Conservation (phyloP, 2,888 invertebrate species). For the Parnassius orleans region DNA sequence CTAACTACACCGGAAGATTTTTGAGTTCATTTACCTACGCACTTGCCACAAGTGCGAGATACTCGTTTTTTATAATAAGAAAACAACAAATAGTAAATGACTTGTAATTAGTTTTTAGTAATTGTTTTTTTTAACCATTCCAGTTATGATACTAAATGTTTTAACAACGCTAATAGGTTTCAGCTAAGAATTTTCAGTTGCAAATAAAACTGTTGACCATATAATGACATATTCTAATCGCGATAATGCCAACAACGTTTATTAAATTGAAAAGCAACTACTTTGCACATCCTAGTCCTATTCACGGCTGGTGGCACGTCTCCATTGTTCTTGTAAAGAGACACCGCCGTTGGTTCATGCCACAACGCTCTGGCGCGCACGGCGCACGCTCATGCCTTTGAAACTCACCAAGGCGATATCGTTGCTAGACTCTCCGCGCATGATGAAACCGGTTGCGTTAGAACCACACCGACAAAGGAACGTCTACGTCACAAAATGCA, state of each 20-base stretch:
- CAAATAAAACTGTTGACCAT: no score
- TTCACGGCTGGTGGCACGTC: constrained; percentile 42
- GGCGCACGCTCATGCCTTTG: constrained; percentile 57
- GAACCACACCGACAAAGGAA: constrained; percentile 41
- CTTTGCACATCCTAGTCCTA: constrained; percentile 34
- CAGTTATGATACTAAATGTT: no score
- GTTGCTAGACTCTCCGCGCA: constrained; percentile 57
- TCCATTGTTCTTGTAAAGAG: constrained; percentile 65
- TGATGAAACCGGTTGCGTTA: constrained; percentile 62
- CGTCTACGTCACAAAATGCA: constrained; percentile 53
- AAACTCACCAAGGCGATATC: constrained; percentile 58
- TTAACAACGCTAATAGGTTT: no score
- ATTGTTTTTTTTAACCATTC: no score
- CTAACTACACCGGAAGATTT: no score
- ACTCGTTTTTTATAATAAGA: no score
- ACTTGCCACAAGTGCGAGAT: no score
- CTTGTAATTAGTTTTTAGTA: no score
- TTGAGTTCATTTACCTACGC: no score
- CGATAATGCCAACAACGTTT: background rate
- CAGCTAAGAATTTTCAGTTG: no score
- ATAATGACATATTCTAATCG: no score
- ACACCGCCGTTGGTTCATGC: constrained; percentile 54
- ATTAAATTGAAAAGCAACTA: constrained; percentile 13
- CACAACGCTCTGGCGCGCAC: constrained; percentile 44
- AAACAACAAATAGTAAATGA: no score